Evolutionary conservation across 2,888 invertebrate genomes (phyloP), one percentile per base, ranked within the genome.

Genomic region (Habroteleia sp.): DNA sequence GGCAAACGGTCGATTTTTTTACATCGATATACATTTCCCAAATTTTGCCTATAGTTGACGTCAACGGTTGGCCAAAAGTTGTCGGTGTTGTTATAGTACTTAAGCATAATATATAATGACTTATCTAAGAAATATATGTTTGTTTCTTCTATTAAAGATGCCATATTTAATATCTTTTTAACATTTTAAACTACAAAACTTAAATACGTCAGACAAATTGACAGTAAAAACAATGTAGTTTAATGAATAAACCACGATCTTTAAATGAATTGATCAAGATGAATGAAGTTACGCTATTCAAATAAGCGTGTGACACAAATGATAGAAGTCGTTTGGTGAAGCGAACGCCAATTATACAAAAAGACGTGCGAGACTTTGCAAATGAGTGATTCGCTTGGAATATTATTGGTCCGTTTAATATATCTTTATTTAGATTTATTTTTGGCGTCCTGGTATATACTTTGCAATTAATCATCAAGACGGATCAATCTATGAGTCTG

Each of bases 351-450:
- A 72, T 63, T 72, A 63, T 54, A 68, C 63, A 74, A 74, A 74
- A 56, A 56, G 68, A 33, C 31, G 42, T 58, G 56, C 42, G 58
- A 41, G 50, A 65, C 63, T 63, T 69, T 60, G 60, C 58, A 65
- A 75, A 71, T 60, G 75, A 71, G 58, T 65, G 65, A 66, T 54
- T 41, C 29, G 69, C 60, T 73, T 20, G 39, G 69, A 75, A 75
- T 77, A 75, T 78, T 76, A 79, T 77, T 78, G 77, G 72, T 69
- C 41, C 56, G 71, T 50, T 54, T 77, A 76, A 81, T 79, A 76
- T 76, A 79, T 81, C 77, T 79, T 79, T 80, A 80, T 80, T 80
- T 78, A 74, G 77, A 79, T 80, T 77, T 76, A 79, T 76, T 78
- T 71, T 66, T 63, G 60, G 46, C 62, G 56, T 69, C 74, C 72